phyloP scores from a whole-genome alignment of 2,888 invertebrate species.

The Drosophila fulvimacula region DNA sequence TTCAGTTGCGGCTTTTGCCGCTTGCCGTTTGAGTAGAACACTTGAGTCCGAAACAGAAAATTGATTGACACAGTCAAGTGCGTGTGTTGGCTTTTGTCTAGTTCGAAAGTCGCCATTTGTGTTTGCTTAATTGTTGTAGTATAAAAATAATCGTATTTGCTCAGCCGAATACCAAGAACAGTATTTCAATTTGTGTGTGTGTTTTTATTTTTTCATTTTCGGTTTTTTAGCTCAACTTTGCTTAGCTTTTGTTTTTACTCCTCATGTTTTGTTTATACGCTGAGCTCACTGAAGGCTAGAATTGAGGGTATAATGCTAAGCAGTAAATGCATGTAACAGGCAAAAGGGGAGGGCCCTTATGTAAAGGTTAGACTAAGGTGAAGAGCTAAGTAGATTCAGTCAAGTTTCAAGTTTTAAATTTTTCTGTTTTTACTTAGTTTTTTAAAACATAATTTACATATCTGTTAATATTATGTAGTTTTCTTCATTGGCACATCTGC shows the following conservation, averaged over 20 bases:
- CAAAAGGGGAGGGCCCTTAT: neutral
- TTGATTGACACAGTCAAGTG: constrained; percentile 58
- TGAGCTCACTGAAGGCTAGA: too few relatives aligned
- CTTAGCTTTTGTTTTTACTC: constrained; percentile 5
- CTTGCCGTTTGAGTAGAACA: constrained; percentile 26
- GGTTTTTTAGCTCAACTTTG: constrained; percentile 8
- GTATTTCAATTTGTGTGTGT: constrained; percentile 32
- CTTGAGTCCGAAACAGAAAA: constrained; percentile 39
- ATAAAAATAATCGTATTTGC: constrained; percentile 48
- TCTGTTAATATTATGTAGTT: too few relatives aligned
- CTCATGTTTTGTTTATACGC: neutral
- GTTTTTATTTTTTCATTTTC: neutral
- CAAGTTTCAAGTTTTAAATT: too few relatives aligned
- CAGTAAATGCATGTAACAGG: neutral
- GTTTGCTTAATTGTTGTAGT: constrained; percentile 64
- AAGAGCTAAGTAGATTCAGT: too few relatives aligned
- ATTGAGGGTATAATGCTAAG: neutral
- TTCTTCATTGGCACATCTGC: too few relatives aligned
- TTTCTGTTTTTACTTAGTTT: too few relatives aligned
- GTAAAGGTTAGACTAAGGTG: too few relatives aligned
- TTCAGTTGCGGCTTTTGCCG: constrained; percentile 11
- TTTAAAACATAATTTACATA: too few relatives aligned
- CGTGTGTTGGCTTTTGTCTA: constrained; percentile 40
- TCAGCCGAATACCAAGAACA: constrained; percentile 45
- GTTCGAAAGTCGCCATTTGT: constrained; percentile 55